Base-by-base conservation (phyloP, 2,888 invertebrate genomes). In the Drosophila nr. perissopoda region DNA sequence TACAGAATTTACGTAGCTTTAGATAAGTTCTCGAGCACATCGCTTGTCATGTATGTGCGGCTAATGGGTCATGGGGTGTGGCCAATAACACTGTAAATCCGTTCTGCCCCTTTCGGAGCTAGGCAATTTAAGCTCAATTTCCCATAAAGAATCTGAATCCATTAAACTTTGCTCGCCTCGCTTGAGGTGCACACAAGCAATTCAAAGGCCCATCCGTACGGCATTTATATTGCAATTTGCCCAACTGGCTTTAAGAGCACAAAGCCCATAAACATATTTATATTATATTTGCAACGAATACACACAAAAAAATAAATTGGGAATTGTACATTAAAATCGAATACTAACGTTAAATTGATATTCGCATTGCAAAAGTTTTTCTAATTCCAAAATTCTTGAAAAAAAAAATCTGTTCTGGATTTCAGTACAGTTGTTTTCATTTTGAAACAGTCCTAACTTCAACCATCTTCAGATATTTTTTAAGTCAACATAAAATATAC, bases 121-220 rank as follows among this genome's bases (percentile, higher is more conserved):
- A 18, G 42, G 69, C 84, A 83, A 87, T 84, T 84, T 73, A 71
- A 84, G 73, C 69, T 60, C 85, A 76, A 87, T 82, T 87, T 85
- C 69, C 80, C 70, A 73, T 71, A 80, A 84, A 71, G 76, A 67
- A 78, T 58, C 73, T 58, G 63, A 69, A 67, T 69, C 87, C 84
- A 87, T 84, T 82, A 69, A 82, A 78, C 63, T 75, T 76, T 64
- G 78, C 62, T 29, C 73, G 73, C 54, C 59, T 56, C 73, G 62
- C 76, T 34, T 31, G 56, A 21, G 67, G 45, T 51, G 27, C 56
- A 75, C 57, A 72, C 53, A 59, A 51, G 56, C 69, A 40, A 72
- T 69, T 64, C 72, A 66, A 61, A 42, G 51, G 52, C 67, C 51
- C 76, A 67, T 64, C 59, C 68, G 53, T 34, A 21, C 33, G 71